Percentiles rank a stretch among this genome's conserved stretches.
Evolutionary conservation across 2,113 vertebrate species (phyloP).

Genomic region (Passer montanus): DNA sequence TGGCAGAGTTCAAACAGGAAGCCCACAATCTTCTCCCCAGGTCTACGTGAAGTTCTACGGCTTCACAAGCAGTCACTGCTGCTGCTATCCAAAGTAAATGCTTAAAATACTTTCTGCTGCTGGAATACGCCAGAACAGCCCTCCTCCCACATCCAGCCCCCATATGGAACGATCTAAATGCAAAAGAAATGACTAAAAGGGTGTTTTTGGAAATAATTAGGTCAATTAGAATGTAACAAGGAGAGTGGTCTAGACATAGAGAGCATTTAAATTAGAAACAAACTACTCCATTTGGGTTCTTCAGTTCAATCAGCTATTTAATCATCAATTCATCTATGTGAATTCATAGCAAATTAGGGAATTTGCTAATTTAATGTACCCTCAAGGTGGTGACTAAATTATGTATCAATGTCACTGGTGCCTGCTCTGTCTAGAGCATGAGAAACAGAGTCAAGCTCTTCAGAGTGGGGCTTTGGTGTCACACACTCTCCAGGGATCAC

Average conservation of each 20-base stretch:
- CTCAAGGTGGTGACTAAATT: slow-evolving; percentile 65
- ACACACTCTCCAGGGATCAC: background rate
- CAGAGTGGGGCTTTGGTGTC: background rate
- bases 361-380: slow-evolving; percentile 60
- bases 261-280: slow-evolving; percentile 55
- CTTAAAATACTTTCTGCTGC: slow-evolving; percentile 34
- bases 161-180: background rate
- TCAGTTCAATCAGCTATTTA: slow-evolving; percentile 57
- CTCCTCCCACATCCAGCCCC: slow-evolving; percentile 31
- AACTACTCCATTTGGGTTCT: slow-evolving; percentile 51
- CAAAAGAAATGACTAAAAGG: slow-evolving; percentile 43
- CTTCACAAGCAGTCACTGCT: background rate
- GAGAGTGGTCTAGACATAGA: slow-evolving; percentile 59
- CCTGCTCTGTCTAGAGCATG: background rate
- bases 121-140: slow-evolving; percentile 18
- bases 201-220: slow-evolving; percentile 61
- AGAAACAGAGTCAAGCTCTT: background rate
- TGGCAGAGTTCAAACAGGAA: background rate
- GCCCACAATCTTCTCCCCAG: background rate
- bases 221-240: slow-evolving; percentile 67
- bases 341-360: slow-evolving; percentile 62
- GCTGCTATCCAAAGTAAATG: background rate
- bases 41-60: background rate
- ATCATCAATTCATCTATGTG: slow-evolving; percentile 51
- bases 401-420: slow-evolving; percentile 46